Percentiles rank a stretch among this genome's conserved stretches.
Conservation (phyloP, 1,140 invertebrate species). For the Eupeodes corollae region DNA sequence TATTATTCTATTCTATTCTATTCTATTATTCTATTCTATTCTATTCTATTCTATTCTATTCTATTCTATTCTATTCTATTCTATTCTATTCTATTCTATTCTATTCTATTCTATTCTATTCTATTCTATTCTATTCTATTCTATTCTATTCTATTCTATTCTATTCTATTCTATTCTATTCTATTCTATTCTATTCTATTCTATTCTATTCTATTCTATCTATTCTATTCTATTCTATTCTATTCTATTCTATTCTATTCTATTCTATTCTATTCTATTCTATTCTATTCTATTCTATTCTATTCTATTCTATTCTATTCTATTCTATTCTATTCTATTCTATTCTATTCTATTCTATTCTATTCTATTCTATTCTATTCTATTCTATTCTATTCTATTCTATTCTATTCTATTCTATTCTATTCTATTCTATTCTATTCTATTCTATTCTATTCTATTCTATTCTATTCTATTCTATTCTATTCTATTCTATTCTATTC, state of each 20-base stretch:
- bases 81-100: not conserved
- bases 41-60: constrained; percentile 1
- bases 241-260: constrained; percentile 1
- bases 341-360: not conserved
- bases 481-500: not conserved
- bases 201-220: not conserved
- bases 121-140: not conserved
- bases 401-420: constrained; percentile 1
- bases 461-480: constrained; percentile 1
- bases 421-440: not conserved
- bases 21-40: not conserved
- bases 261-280: constrained; percentile 1
- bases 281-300: not conserved
- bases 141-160: not conserved
- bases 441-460: not conserved
- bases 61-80: not conserved
- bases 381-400: not conserved
- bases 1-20: too few relatives aligned
- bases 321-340: constrained; percentile 1
- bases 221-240: not conserved
- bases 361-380: not conserved
- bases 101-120: not conserved
- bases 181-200: constrained; percentile 1
- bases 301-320: constrained; percentile 1
- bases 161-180: not conserved